phyloP scores from a whole-genome alignment of 2,888 invertebrate species.

The Nasonovia ribisnigri region DNA sequence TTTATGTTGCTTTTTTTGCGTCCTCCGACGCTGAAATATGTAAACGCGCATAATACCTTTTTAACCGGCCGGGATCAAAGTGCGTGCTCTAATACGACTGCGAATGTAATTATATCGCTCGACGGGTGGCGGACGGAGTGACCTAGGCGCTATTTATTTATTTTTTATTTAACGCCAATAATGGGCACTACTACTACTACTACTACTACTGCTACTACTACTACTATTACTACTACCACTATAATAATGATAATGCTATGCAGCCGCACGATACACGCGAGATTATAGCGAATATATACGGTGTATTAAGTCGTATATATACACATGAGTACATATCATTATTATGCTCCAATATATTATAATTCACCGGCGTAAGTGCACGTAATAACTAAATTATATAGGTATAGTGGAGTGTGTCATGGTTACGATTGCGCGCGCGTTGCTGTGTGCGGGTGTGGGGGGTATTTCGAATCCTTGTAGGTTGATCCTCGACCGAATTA shows the following conservation, averaged over 20 bases:
- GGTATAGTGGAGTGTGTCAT: background rate
- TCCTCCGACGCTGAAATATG: conserved; percentile 32
- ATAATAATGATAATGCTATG: background rate
- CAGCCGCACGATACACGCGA: background rate
- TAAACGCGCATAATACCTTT: conserved; percentile 28
- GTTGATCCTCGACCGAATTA: too few relatives aligned
- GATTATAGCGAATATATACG: background rate
- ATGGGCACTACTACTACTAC: background rate
- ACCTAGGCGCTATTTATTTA: background rate
- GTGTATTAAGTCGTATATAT: background rate
- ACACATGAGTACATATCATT: background rate
- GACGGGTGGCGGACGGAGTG: background rate
- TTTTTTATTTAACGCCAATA: background rate
- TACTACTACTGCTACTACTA: background rate
- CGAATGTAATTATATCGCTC: conserved; percentile 29
- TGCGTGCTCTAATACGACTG: conserved; percentile 11
- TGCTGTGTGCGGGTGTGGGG: too few relatives aligned
- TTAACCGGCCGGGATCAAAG: conserved; percentile 28
- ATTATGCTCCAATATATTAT: background rate
- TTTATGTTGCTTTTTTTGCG: background rate
- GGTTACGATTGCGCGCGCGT: background rate
- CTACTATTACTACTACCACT: background rate
- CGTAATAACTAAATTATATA: background rate
- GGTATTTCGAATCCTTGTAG: background rate
- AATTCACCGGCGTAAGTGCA: background rate